These are phyloP conservation scores for Ellobius talpinus DNA, from an alignment of 2,113 vertebrate genomes.

Conservation along the genomic window DNA sequence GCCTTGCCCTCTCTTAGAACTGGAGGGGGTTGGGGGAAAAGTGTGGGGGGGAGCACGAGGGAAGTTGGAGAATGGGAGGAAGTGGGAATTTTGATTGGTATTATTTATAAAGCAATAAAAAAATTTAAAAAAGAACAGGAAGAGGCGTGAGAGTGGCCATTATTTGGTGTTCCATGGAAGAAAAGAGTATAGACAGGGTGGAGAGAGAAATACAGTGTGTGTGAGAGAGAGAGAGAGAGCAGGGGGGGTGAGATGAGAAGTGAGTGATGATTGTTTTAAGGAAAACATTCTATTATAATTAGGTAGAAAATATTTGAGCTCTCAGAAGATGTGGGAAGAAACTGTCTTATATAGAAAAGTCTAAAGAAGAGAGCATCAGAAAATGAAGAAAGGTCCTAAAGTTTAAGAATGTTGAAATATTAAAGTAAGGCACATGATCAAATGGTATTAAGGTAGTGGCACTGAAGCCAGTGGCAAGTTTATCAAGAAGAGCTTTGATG, in stretches of 20 bases:
- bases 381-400: not conserved
- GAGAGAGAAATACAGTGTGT: not conserved
- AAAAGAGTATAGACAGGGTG: not conserved
- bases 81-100: too few species aligned
- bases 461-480: conserved; percentile 14
- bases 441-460: not conserved
- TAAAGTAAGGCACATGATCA: not conserved
- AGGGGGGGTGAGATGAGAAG: not conserved
- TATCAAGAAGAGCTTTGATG: not conserved
- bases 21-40: too few species aligned
- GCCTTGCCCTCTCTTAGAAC: too few species aligned
- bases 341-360: not conserved
- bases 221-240: not conserved
- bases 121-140: too few species aligned
- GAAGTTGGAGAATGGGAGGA: too few species aligned
- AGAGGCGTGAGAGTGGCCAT: not conserved
- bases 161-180: not conserved
- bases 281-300: not conserved
- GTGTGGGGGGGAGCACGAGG: too few species aligned
- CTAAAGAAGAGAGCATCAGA: not conserved
- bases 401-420: not conserved
- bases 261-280: not conserved
- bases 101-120: too few species aligned
- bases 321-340: not conserved
- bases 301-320: not conserved